Percentiles rank a stretch among this genome's conserved stretches.
These are phyloP conservation scores for Samia ricini DNA, from an alignment of 1,140 invertebrate genomes.

Conservation along the genomic window DNA sequence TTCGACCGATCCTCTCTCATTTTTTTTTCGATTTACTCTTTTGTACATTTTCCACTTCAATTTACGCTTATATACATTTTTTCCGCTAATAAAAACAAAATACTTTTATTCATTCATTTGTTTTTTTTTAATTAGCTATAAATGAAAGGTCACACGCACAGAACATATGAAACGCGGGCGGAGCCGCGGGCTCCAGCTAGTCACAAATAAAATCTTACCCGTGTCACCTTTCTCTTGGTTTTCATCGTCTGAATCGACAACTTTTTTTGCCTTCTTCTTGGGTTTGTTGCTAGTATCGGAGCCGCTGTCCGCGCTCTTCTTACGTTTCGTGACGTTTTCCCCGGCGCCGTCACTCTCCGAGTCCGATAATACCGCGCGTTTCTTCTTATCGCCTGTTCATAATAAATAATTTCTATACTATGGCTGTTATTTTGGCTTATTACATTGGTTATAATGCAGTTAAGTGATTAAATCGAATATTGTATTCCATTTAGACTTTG, in stretches of 20 bases:
- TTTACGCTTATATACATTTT: no score
- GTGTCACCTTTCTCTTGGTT: slow-evolving; percentile 48
- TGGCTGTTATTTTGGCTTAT: neutral
- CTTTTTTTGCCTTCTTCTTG: slow-evolving; percentile 65
- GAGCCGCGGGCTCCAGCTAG: no score
- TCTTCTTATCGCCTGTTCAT: slow-evolving; percentile 69
- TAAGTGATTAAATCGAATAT: no score
- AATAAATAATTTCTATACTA: neutral
- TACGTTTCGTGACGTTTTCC: slow-evolving; percentile 48
- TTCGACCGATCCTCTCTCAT: no score
- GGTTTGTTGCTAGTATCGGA: slow-evolving; percentile 62
- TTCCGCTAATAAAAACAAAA: no score
- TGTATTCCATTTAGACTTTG: no score
- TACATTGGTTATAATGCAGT: neutral
- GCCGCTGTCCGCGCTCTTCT: slow-evolving; percentile 59
- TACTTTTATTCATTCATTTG: no score
- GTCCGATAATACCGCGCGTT: slow-evolving; percentile 72
- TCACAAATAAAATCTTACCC: slow-evolving; percentile 8
- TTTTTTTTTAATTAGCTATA: no score
- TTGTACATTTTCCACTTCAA: no score
- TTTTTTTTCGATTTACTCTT: no score
- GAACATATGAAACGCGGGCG: no score
- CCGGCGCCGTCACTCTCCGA: slow-evolving; percentile 71
- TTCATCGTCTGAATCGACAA: slow-evolving; percentile 63
- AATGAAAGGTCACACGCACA: no score